A percentile compares a stretch with the other conserved stretches of the same genome.
These are phyloP conservation scores for Hyles lineata DNA, from an alignment of 2,888 invertebrate species.

Conservation along the genomic window DNA sequence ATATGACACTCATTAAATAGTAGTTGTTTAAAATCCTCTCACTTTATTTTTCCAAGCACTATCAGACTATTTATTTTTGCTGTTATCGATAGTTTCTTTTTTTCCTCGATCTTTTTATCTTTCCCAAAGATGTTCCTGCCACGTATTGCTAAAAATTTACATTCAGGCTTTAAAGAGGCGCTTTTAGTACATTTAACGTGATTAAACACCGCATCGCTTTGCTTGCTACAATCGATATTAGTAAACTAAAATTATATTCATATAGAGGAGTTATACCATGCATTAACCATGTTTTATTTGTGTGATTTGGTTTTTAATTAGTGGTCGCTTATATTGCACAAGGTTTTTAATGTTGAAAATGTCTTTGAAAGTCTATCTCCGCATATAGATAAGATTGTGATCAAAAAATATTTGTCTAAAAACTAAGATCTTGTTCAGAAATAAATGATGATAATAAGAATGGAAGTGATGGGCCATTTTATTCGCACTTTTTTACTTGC, in stretches of 20 bases:
- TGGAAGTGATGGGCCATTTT: neutral
- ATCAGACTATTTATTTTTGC: neutral
- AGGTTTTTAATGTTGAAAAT: neutral
- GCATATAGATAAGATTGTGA: too few relatives aligned
- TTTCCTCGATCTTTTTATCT: neutral
- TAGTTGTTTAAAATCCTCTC: neutral
- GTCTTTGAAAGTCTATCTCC: too few relatives aligned
- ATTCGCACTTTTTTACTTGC: too few relatives aligned
- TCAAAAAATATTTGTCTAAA: too few relatives aligned
- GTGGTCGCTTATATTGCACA: too few relatives aligned
- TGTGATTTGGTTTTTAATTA: neutral
- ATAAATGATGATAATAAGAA: too few relatives aligned
- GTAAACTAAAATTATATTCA: conserved; percentile 20
- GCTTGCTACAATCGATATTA: conserved; percentile 50
- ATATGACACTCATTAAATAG: neutral
- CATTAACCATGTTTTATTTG: conserved; percentile 25
- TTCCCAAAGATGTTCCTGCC: conserved; percentile 61
- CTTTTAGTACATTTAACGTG: conserved; percentile 54
- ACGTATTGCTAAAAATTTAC: conserved; percentile 48
- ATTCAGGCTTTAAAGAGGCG: conserved; percentile 50
- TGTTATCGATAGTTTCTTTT: neutral
- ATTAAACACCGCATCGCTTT: conserved; percentile 67
- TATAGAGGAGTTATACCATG: neutral
- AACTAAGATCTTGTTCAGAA: too few relatives aligned
- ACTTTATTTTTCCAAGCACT: neutral